Conservation (phyloP, 2,888 invertebrate species). For the Eurytoma adleriae region DNA sequence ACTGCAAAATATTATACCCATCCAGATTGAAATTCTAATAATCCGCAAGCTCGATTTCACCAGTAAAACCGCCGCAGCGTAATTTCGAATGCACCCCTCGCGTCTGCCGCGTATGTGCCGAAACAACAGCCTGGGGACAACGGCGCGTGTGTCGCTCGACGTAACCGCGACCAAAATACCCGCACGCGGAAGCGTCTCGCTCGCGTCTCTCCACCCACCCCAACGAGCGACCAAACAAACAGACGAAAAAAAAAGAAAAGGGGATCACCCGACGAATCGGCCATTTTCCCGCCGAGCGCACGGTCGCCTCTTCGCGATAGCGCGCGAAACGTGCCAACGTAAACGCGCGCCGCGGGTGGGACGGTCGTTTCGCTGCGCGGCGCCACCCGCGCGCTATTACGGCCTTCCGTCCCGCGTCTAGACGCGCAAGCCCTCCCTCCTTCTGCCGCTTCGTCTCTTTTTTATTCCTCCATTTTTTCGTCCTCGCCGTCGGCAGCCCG, state of each 20-base stretch:
- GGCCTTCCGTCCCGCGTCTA: slow-evolving; percentile 9
- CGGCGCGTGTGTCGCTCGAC: no score
- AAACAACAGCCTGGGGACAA: no score
- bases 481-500: background rate
- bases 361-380: slow-evolving; percentile 4
- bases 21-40: no score
- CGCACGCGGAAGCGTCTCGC: background rate
- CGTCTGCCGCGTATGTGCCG: no score
- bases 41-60: no score
- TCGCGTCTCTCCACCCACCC: background rate
- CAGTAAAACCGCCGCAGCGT: no score
- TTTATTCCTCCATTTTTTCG: background rate
- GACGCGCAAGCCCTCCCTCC: background rate
- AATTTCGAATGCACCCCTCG: no score
- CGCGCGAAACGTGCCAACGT: slow-evolving; percentile 1
- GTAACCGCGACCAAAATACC: background rate
- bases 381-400: slow-evolving; percentile 18
- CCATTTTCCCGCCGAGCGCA: slow-evolving; percentile 10
- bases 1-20: no score
- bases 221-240: background rate
- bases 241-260: background rate
- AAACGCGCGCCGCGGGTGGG: slow-evolving; percentile 7
- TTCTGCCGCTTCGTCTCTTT: background rate
- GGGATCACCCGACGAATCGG: slow-evolving; percentile 22
- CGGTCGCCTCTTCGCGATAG: background rate